These are phyloP conservation scores for Quadriops clusia DNA, from an alignment of 2,888 invertebrate genomes.

Conservation along the genomic window DNA sequence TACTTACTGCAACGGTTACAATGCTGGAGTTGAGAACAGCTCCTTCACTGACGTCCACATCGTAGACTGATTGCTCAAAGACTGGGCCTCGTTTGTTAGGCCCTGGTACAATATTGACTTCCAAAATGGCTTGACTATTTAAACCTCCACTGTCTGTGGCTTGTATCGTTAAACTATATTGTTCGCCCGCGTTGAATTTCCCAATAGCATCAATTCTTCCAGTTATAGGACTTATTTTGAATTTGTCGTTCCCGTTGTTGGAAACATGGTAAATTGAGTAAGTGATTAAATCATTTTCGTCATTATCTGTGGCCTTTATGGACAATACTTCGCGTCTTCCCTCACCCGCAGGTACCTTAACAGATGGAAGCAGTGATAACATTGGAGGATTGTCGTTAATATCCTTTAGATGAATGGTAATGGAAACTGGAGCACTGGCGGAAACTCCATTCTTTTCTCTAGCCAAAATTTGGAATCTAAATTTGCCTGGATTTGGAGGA, in stretches of 20 bases:
- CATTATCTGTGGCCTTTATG: constrained; percentile 70
- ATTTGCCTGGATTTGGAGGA: constrained; percentile 72
- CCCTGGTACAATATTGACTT: constrained; percentile 72
- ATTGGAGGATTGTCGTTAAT: constrained; percentile 81
- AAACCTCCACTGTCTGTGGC: constrained; percentile 71
- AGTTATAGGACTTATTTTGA: constrained; percentile 66
- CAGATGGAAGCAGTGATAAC: constrained; percentile 67
- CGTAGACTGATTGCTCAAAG: constrained; percentile 71
- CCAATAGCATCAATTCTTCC: constrained; percentile 68
- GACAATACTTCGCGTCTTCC: constrained; percentile 28
- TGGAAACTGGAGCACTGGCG: constrained; percentile 70
- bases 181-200: constrained; percentile 73
- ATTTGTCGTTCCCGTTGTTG: constrained; percentile 79
- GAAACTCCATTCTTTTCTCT: constrained; percentile 66
- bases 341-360: constrained; percentile 62
- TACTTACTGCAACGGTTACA: constrained; percentile 56
- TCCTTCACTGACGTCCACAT: constrained; percentile 80
- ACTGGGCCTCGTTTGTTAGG: constrained; percentile 71
- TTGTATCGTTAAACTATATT: constrained; percentile 78
- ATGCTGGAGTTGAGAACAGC: constrained; percentile 80
- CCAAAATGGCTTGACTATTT: constrained; percentile 75
- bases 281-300: constrained; percentile 69
- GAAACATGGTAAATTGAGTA: constrained; percentile 86
- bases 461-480: constrained; percentile 80
- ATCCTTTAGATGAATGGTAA: constrained; percentile 66